A percentile compares a stretch with the other conserved stretches of the same genome.
phyloP scores from a whole-genome alignment of 2,888 invertebrate species.

The Notodonta dromedarius region DNA sequence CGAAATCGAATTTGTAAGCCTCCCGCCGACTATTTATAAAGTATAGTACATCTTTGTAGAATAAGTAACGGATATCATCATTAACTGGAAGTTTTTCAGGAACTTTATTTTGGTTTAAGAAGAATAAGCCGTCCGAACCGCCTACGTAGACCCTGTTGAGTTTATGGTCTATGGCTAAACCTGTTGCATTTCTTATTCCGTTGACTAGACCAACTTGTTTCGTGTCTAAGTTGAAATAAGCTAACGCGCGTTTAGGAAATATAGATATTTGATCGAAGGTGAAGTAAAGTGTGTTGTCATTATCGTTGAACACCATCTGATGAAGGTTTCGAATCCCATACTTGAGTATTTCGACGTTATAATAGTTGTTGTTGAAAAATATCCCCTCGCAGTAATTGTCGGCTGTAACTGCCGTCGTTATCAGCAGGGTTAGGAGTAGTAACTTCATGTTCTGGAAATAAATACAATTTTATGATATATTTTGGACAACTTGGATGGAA shows the following conservation, averaged over 20 bases:
- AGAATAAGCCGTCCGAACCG: conserved; percentile 64
- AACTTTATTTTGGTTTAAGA: conserved; percentile 56
- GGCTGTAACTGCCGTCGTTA: conserved; percentile 39
- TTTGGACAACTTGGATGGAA: background rate
- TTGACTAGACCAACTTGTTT: conserved; percentile 54
- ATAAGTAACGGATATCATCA: conserved; percentile 61
- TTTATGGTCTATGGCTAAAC: conserved; percentile 62
- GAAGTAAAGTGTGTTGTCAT: conserved; percentile 69
- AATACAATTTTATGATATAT: background rate
- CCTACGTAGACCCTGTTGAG: conserved; percentile 67
- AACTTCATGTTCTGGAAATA: conserved; percentile 42
- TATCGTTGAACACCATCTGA: conserved; percentile 57
- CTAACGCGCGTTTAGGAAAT: conserved; percentile 51
- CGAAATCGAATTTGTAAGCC: conserved; percentile 63
- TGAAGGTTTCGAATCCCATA: conserved; percentile 68
- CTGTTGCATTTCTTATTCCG: conserved; percentile 68
- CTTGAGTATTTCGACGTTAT: conserved; percentile 62
- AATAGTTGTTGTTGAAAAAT: conserved; percentile 60
- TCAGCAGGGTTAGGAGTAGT: conserved; percentile 37
- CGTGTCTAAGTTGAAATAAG: conserved; percentile 56
- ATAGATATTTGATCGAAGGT: conserved; percentile 62
- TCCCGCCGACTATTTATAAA: conserved; percentile 59
- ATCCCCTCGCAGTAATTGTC: conserved; percentile 61
- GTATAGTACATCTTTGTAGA: conserved; percentile 63
- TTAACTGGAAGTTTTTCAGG: conserved; percentile 61